Evolutionary conservation across 2,888 invertebrate genomes (phyloP).

Genomic region (Apoderus coryli): DNA sequence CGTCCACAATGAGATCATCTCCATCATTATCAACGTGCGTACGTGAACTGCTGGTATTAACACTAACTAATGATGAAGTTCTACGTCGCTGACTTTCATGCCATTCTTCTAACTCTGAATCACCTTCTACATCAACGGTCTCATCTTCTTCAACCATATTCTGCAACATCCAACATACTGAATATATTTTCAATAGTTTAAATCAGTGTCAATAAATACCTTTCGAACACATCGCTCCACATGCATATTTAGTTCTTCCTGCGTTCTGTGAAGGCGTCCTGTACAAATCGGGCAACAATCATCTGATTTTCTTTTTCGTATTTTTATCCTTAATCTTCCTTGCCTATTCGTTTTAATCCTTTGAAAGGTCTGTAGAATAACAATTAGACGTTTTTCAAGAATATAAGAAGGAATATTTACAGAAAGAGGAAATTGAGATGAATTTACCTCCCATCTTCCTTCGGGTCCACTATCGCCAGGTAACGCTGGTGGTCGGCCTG

Average conservation of each 20-base stretch:
- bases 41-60: constrained; percentile 26
- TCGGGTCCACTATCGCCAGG: constrained; percentile 38
- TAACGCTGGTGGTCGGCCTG: constrained; percentile 30
- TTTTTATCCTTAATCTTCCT: constrained; percentile 48
- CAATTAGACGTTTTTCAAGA: too few species aligned
- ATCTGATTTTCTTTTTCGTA: constrained; percentile 49
- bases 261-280: constrained; percentile 37
- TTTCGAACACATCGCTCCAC: constrained; percentile 47
- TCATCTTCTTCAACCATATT: constrained; percentile 44
- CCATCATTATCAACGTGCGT: constrained; percentile 28
- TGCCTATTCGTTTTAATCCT: constrained; percentile 56
- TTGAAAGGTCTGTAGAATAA: constrained; percentile 44
- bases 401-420: too few species aligned
- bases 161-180: constrained; percentile 15
- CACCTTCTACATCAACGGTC: constrained; percentile 52
- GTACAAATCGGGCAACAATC: constrained; percentile 54
- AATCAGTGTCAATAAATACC: constrained; percentile 25
- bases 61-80: constrained; percentile 23
- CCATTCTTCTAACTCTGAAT: constrained; percentile 44
- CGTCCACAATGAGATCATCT: constrained; percentile 33
- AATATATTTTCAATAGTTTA: constrained; percentile 1
- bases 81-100: constrained; percentile 29
- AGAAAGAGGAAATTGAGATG: background rate
- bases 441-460: constrained; percentile 49
- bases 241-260: constrained; percentile 46